A percentile compares a stretch with the other conserved stretches of the same genome.
Evolutionary conservation across 2,888 invertebrate species (phyloP).

Genomic region (Odontocerum albicorne): DNA sequence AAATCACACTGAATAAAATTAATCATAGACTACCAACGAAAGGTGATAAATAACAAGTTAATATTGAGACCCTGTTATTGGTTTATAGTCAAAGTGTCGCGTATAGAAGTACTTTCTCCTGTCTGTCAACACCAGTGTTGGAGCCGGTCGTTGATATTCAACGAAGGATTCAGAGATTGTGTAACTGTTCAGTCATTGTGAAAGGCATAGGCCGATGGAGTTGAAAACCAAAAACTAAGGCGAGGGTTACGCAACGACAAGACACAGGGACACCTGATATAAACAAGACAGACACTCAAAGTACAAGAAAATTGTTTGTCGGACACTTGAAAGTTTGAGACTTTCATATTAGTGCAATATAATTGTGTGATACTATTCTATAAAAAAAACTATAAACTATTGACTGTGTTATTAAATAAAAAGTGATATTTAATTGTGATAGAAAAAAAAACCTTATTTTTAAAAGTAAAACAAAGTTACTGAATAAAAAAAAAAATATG

Average conservation of each 20-base stretch:
- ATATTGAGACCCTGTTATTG: too few species aligned
- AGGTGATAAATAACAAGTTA: too few species aligned
- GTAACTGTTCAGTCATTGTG: neutral
- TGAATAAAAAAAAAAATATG: constrained; percentile 2
- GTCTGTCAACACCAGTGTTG: too few species aligned
- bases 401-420: neutral
- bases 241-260: neutral
- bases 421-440: constrained; percentile 17
- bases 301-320: too few species aligned
- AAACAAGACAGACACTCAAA: neutral
- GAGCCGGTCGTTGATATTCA: too few species aligned
- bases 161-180: neutral
- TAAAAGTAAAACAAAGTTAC: neutral
- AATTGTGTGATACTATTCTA: constrained; percentile 9
- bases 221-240: neutral
- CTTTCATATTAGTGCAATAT: constrained; percentile 3
- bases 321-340: neutral
- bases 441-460: neutral
- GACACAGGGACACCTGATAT: neutral
- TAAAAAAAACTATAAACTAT: neutral
- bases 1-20: too few species aligned
- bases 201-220: constrained; percentile 2
- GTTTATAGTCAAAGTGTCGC: too few species aligned
- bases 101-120: constrained; percentile 9
- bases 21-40: too few species aligned